Evolutionary conservation across 2,113 vertebrate species (phyloP), one percentile per base, ranked within the genome.

Genomic region (Python bivittatus): DNA sequence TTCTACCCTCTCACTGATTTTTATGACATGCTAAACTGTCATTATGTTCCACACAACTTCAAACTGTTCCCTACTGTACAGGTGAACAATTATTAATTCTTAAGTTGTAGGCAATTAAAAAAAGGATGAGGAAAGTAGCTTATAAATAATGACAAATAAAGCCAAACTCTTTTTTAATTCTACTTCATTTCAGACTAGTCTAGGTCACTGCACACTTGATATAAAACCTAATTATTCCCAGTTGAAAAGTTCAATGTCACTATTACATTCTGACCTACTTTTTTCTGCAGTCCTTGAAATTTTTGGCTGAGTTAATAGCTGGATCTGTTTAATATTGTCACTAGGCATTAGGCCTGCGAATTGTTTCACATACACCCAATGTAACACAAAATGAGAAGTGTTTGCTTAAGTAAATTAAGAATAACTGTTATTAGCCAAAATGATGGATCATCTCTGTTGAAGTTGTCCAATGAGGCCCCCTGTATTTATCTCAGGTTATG

Each of bases 221-320:
- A 96, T 96, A 97, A 97, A 97, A 96, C 94, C 96, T 97, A 97
- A 98, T 98, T 98, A 98, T 96, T 97, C 95, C 96, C 96, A 96
- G 96, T 96, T 97, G 97, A 97, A 98, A 97, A 97, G 96, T 97
- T 97, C 95, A 97, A 57, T 96, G 95, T 96, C 95, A 94, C 94
- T 94, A 90, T 97, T 96, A 95, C 88, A 85, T 91, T 94, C 89
- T 97, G 96, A 97, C 97, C 96, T 97, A 97, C 93, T 97, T 97
- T 87, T 94, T 68, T 38, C 86, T 48, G 93, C 94, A 96, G 90
- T 93, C 94, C 94, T 92, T 97, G 92, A 94, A 95, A 93, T 93
- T 96, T 97, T 96, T 93, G 93, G 53, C 68, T 89, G 38, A 20
- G 9, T 83, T 86, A 97, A 90, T 89, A 89, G 90, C 86, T 92